These are phyloP conservation scores for Selene dorsalis DNA, from an alignment of 2,797 vertebrate species.

Conservation along the genomic window DNA sequence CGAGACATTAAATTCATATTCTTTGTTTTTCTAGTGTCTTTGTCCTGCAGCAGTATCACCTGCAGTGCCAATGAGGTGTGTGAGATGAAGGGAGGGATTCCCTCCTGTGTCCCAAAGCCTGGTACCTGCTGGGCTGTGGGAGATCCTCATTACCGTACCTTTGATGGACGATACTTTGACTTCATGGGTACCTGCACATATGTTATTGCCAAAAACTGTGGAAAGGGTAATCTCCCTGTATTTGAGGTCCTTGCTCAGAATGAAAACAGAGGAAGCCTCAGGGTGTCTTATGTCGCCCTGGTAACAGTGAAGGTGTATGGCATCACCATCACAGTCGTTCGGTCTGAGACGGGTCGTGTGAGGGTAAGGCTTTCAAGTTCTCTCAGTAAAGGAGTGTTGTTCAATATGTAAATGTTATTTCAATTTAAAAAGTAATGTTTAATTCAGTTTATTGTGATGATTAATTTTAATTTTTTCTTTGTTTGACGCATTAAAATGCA, in stretches of 20 bases:
- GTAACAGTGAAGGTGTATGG: constrained; percentile 78
- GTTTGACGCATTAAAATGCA: constrained; percentile 7
- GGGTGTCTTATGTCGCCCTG: constrained; percentile 72
- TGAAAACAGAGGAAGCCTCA: constrained; percentile 74
- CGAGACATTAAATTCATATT: background rate
- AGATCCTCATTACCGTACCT: constrained; percentile 83
- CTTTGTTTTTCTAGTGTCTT: constrained; percentile 32
- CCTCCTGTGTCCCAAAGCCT: constrained; percentile 62
- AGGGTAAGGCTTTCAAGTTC: constrained; percentile 72
- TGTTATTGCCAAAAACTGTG: constrained; percentile 80
- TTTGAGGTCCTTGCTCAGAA: constrained; percentile 83
- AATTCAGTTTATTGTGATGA: background rate
- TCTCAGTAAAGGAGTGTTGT: background rate
- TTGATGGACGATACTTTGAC: constrained; percentile 78
- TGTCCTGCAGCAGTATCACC: constrained; percentile 60
- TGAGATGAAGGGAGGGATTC: constrained; percentile 41
- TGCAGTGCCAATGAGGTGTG: constrained; percentile 37
- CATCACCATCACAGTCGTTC: constrained; percentile 69
- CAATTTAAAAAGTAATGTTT: background rate
- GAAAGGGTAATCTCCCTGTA: constrained; percentile 58
- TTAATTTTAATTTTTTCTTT: background rate
- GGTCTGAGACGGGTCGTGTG: constrained; percentile 77
- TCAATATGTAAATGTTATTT: background rate
- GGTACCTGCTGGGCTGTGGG: constrained; percentile 80
- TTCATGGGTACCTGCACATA: constrained; percentile 84